Base-by-base conservation (phyloP, 2,797 vertebrate genomes). In the Sebastolobus altivelis region DNA sequence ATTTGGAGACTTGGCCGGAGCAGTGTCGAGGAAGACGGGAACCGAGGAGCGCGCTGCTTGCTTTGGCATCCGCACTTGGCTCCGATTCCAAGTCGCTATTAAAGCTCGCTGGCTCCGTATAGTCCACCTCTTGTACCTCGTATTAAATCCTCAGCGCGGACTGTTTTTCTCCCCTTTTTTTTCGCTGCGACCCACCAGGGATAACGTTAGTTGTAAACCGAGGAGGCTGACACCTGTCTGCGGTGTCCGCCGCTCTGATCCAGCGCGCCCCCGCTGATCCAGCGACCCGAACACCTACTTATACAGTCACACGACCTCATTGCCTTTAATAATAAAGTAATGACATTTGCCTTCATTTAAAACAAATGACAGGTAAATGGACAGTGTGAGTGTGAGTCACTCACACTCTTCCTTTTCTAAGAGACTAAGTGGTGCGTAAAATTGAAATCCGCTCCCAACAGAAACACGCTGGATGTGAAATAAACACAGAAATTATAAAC, bases 161-260 rank as follows among this genome's bases (percentile, higher is more conserved):
- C 65, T 69, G 83, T 72, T 87, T 87, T 87, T 62, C 62, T 81
- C 37, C 4, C 16, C 18, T 27, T 52, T 71, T 61, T 66, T 20
- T 25, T 25, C 25, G 31, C 65, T 16, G 54, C 18, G 71, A 79
- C 65, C 69, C 54, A 74, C 72, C 16, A 46, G 55, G 70, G 82
- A 46, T 46, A 46, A 20, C 16, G 43, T 72, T 65, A 72, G 81
- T 67, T 80, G 83, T 84, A 86, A 90, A 72, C 75, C 27, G 75
- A 75, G 70, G 66, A 80, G 77, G 77, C 69, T 86, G 92, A 92
- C 91, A 93, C 93, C 93, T 94, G 94, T 90, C 88, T 73, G 72
- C 13, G 25, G 22, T 58, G 72, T 72, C 81, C 76, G 38, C 65
- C 52, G 52, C 77, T 81, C 67, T 7, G 71, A 77, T 79, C 76